Conservation (phyloP, 2,888 invertebrate species). For the Meiosimyza decipiens region DNA sequence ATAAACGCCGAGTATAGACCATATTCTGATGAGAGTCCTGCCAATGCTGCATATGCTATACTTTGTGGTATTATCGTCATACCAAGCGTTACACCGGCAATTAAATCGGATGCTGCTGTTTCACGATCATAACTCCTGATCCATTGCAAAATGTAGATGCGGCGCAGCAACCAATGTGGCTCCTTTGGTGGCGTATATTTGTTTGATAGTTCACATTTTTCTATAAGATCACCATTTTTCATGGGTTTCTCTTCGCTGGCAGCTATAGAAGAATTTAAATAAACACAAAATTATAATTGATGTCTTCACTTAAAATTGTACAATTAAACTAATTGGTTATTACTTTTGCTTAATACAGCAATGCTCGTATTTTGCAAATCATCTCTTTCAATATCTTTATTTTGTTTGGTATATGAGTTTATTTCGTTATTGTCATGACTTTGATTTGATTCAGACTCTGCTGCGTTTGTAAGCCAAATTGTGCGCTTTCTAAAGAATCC, state of each 20-base stretch:
- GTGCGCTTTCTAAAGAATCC: constrained; percentile 24
- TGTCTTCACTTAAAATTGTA: neutral
- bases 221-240: constrained; percentile 45
- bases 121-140: constrained; percentile 75
- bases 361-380: neutral
- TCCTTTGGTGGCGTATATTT: constrained; percentile 53
- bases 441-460: neutral
- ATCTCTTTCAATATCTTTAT: neutral
- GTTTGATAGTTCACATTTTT: constrained; percentile 39
- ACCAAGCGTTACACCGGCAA: constrained; percentile 90
- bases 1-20: constrained; percentile 93
- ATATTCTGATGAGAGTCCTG: constrained; percentile 87
- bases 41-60: constrained; percentile 88
- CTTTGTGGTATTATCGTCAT: constrained; percentile 94
- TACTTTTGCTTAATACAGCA: no score
- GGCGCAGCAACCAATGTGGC: constrained; percentile 57
- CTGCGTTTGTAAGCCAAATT: neutral
- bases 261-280: constrained; percentile 37
- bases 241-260: constrained; percentile 45
- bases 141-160: constrained; percentile 74
- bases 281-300: neutral
- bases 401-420: neutral
- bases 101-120: constrained; percentile 80
- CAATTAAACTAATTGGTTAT: neutral
- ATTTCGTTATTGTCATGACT: neutral